phyloP scores from a whole-genome alignment of 2,888 invertebrate species.

The Kryphioiulus occultus region DNA sequence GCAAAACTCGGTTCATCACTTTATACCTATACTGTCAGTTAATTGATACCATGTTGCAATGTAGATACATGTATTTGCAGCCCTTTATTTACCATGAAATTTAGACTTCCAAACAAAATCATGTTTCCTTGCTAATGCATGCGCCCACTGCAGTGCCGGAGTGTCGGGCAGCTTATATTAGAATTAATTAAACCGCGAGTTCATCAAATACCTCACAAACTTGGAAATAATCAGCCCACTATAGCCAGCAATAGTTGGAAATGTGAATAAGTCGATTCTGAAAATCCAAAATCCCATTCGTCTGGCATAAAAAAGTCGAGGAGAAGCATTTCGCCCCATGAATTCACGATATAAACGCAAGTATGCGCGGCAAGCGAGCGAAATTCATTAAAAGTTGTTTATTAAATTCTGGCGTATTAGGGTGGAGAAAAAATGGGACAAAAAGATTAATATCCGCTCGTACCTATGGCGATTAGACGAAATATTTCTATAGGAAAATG shows the following conservation, averaged over 20 bases:
- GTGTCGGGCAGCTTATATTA: background rate
- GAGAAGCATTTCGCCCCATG: background rate
- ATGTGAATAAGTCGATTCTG: background rate
- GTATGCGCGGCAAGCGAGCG: background rate
- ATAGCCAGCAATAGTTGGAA: background rate
- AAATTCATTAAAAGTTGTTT: constrained; percentile 38
- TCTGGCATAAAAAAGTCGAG: background rate
- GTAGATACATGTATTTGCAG: too few relatives aligned
- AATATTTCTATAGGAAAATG: background rate
- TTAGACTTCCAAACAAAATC: too few relatives aligned
- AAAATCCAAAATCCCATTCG: background rate
- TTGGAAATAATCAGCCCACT: background rate
- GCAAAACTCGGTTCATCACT: too few relatives aligned
- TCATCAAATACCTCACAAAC: background rate
- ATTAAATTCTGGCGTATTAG: constrained; percentile 25
- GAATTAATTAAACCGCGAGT: background rate
- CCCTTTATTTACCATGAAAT: too few relatives aligned
- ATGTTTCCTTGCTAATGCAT: too few relatives aligned
- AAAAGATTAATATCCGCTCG: constrained; percentile 37
- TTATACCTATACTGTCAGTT: too few relatives aligned
- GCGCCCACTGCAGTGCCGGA: too few relatives aligned
- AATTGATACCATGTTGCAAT: too few relatives aligned
- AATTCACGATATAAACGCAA: background rate
- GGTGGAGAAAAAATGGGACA: background rate
- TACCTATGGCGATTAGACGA: background rate